Conservation (phyloP, 2,113 vertebrate genomes). For the Heterochromis multidens region DNA sequence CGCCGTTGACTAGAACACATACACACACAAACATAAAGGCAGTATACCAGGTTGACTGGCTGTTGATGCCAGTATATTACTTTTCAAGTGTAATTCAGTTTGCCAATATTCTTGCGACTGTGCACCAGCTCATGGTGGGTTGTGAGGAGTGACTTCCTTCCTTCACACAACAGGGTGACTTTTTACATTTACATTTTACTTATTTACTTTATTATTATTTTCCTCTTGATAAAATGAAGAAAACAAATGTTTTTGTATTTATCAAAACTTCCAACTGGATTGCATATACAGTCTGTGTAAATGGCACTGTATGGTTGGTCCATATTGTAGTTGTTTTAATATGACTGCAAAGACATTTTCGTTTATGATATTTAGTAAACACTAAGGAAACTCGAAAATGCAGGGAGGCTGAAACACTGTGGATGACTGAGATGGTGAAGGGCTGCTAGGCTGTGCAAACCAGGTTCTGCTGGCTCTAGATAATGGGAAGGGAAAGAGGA, state of each 20-base stretch:
- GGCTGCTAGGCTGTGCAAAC: background rate
- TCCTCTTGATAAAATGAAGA: background rate
- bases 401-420: background rate
- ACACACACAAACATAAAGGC: background rate
- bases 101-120: conserved; percentile 14
- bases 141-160: conserved; percentile 16
- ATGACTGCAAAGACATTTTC: background rate
- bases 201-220: background rate
- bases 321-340: background rate
- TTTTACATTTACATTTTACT: background rate
- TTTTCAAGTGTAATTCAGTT: conserved; percentile 50
- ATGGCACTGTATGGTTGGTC: background rate
- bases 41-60: background rate
- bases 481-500: background rate
- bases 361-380: background rate
- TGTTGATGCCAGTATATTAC: conserved; percentile 42
- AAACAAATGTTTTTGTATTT: background rate
- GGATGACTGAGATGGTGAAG: background rate
- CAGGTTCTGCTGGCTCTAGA: background rate
- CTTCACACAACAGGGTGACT: background rate
- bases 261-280: background rate
- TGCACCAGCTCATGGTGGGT: conserved; percentile 4
- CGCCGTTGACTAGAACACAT: conserved; percentile 44
- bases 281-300: background rate
- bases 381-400: background rate